Evolutionary conservation across 2,888 invertebrate genomes (phyloP).

Genomic region (Leptopilina syphax): DNA sequence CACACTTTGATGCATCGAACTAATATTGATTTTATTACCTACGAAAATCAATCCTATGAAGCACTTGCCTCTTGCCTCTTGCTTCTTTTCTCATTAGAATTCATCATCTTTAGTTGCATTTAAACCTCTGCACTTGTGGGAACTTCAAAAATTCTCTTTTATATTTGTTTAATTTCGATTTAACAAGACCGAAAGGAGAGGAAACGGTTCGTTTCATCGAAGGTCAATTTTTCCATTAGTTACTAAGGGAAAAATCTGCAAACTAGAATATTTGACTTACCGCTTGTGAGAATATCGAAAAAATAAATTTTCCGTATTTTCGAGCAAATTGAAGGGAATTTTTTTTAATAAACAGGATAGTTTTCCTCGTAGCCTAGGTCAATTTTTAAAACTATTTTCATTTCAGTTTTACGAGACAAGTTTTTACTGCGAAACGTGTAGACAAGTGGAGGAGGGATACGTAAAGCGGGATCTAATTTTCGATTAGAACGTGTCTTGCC

Average conservation of each 20-base stretch:
- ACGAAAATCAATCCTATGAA: constrained; percentile 62
- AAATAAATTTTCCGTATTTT: too few relatives aligned
- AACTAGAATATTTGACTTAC: too few relatives aligned
- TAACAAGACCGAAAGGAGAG: too few relatives aligned
- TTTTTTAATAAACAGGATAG: neutral
- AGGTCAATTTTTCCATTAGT: too few relatives aligned
- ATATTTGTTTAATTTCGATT: neutral
- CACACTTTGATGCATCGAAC: constrained; percentile 43
- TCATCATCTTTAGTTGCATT: neutral
- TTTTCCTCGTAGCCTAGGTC: neutral
- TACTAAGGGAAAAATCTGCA: too few relatives aligned
- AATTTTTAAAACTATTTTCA: neutral
- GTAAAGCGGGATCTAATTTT: constrained; percentile 44
- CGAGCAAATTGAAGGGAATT: neutral
- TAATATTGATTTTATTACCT: constrained; percentile 68
- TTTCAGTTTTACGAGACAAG: neutral
- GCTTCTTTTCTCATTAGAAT: too few relatives aligned
- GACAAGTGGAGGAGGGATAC: neutral
- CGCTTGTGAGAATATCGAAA: too few relatives aligned
- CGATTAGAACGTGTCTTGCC: constrained; percentile 46
- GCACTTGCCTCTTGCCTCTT: constrained; percentile 30
- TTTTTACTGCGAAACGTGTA: neutral
- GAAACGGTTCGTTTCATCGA: too few relatives aligned
- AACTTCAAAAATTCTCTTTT: neutral
- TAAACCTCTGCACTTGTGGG: neutral